Conservation (phyloP, 2,797 vertebrate species). For the Melanotaenia parkinsoni region DNA sequence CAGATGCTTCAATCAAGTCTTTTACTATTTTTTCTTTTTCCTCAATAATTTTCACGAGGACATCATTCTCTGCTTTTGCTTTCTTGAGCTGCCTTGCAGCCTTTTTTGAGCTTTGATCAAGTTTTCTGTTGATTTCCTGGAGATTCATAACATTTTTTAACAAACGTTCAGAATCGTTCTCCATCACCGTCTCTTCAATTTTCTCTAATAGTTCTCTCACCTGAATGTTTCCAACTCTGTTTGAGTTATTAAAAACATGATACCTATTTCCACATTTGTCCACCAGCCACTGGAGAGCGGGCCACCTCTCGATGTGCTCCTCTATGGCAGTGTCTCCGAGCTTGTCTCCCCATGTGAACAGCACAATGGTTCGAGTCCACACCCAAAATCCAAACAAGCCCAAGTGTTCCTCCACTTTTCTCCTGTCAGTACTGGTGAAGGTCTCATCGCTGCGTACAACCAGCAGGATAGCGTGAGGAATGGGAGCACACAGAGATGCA, state of each 20-base stretch:
- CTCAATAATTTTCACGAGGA: slow-evolving; percentile 11
- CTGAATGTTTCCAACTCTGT: slow-evolving; percentile 38
- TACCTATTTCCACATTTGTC: slow-evolving; percentile 70
- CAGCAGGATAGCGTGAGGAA: slow-evolving; percentile 61
- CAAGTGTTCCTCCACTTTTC: slow-evolving; percentile 57
- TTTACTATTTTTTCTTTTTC: slow-evolving; percentile 32
- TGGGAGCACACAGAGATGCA: slow-evolving; percentile 45
- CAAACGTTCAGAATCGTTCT: slow-evolving; percentile 44
- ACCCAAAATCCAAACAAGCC: slow-evolving; percentile 46
- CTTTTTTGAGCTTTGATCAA: slow-evolving; percentile 28
- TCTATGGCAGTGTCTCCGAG: slow-evolving; percentile 57
- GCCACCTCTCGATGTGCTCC: slow-evolving; percentile 63
- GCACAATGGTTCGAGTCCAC: slow-evolving; percentile 62
- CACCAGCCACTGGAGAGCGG: slow-evolving; percentile 61
- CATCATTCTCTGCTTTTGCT: slow-evolving; percentile 15
- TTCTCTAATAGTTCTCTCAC: slow-evolving; percentile 61
- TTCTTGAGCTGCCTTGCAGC: slow-evolving; percentile 25
- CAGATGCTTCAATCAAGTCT: slow-evolving; percentile 4
- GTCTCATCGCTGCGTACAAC: slow-evolving; percentile 61
- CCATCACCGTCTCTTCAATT: slow-evolving; percentile 53
- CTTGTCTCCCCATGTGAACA: slow-evolving; percentile 69
- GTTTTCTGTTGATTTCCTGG: slow-evolving; percentile 35
- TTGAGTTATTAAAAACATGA: slow-evolving; percentile 62
- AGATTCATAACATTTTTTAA: slow-evolving; percentile 32
- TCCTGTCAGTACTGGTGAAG: slow-evolving; percentile 63